These are phyloP conservation scores for Sebastes taczanowskii DNA, from an alignment of 2,797 vertebrate species.

Conservation along the genomic window DNA sequence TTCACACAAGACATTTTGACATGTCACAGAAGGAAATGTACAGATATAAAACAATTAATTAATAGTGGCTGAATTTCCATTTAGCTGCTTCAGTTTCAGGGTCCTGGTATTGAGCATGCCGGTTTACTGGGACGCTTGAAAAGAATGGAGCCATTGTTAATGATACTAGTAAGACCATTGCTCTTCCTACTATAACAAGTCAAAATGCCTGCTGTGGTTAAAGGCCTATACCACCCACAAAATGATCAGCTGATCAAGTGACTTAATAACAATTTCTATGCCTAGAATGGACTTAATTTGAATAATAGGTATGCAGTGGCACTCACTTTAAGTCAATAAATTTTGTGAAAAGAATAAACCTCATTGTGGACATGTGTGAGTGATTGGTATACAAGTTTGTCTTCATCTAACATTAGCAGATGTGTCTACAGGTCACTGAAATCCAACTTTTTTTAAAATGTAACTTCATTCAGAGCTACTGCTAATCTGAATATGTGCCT, in stretches of 20 bases:
- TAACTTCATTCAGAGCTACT: background rate
- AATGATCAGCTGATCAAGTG: background rate
- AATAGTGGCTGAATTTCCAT: background rate
- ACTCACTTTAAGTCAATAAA: background rate
- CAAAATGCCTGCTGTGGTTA: background rate
- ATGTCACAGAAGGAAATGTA: background rate
- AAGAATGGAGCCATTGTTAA: background rate
- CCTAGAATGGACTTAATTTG: background rate
- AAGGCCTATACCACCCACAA: background rate
- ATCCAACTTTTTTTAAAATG: background rate
- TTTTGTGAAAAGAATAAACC: slow-evolving; percentile 43
- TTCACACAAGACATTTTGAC: background rate
- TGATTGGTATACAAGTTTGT: background rate
- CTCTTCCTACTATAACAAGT: background rate
- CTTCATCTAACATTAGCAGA: background rate
- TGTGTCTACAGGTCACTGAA: background rate
- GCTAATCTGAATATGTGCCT: background rate
- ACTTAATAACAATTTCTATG: background rate
- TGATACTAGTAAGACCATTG: background rate
- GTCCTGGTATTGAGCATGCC: background rate
- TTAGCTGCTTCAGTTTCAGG: background rate
- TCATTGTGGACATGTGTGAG: slow-evolving; percentile 32
- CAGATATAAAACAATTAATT: background rate
- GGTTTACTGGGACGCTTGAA: background rate
- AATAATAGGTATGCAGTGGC: background rate